These are phyloP conservation scores for Graptemys geographica DNA, from an alignment of 2,797 vertebrate species.

Conservation along the genomic window DNA sequence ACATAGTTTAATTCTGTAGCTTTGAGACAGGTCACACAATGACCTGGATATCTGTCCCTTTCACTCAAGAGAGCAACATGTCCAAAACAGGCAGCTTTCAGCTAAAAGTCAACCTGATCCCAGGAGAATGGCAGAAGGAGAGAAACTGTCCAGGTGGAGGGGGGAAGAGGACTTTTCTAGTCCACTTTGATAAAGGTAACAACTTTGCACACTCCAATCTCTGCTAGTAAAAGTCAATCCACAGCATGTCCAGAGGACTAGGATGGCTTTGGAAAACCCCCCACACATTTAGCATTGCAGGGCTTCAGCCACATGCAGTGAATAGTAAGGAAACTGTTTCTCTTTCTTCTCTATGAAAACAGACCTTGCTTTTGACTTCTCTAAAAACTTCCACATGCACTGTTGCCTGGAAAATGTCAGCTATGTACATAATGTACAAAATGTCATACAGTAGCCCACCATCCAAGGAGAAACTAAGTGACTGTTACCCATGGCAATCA, in stretches of 20 bases:
- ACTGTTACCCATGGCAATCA: accelerated
- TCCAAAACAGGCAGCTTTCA: neutral
- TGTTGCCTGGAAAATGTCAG: neutral
- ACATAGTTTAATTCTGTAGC: neutral
- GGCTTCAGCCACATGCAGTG: neutral
- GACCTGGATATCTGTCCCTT: neutral
- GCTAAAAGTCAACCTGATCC: neutral
- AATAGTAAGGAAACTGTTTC: neutral
- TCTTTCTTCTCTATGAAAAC: neutral
- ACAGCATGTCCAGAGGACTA: neutral
- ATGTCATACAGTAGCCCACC: neutral
- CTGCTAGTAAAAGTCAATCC: neutral
- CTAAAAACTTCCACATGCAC: neutral
- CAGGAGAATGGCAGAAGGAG: neutral
- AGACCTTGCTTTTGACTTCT: neutral
- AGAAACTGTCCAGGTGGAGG: neutral
- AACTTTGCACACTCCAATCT: neutral
- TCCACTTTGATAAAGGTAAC: neutral
- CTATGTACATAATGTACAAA: too few species aligned
- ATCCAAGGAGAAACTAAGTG: neutral
- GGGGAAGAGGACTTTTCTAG: neutral
- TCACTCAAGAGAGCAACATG: neutral
- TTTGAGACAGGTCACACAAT: neutral
- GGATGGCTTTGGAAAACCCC: neutral
- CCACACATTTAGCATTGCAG: neutral